A percentile compares a stretch with the other conserved stretches of the same genome.
These are phyloP conservation scores for Limulus polyphemus DNA, from an alignment of 2,888 invertebrate species.

Conservation along the genomic window DNA sequence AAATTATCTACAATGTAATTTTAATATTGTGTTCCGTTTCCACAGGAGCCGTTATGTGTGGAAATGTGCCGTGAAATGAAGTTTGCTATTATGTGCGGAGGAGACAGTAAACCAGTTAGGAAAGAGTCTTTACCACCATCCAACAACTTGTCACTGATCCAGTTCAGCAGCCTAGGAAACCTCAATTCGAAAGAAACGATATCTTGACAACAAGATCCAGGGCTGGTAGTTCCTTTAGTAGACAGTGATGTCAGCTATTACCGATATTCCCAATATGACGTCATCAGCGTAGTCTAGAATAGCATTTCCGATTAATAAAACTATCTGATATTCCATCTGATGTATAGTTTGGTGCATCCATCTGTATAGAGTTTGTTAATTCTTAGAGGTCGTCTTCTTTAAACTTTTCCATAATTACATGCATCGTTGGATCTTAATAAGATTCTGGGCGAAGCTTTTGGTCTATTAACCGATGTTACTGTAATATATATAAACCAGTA, in stretches of 20 bases:
- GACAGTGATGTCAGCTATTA: slow-evolving; percentile 17
- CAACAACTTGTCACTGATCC: slow-evolving; percentile 26
- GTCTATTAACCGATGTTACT: too few relatives aligned
- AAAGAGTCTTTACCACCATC: not conserved
- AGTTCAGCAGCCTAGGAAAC: slow-evolving; percentile 22
- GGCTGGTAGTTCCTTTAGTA: slow-evolving; percentile 15
- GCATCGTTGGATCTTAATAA: too few relatives aligned
- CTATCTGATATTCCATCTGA: too few relatives aligned
- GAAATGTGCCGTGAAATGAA: slow-evolving; percentile 27
- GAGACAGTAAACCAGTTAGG: slow-evolving; percentile 24
- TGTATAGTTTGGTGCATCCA: too few relatives aligned
- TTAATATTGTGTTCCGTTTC: too few relatives aligned
- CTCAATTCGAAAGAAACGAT: slow-evolving; percentile 21
- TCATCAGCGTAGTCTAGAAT: slow-evolving; percentile 6
- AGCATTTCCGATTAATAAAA: too few relatives aligned
- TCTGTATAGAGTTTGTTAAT: too few relatives aligned
- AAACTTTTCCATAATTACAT: too few relatives aligned
- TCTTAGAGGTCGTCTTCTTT: too few relatives aligned
- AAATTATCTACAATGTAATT: too few relatives aligned
- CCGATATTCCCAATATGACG: slow-evolving; percentile 15
- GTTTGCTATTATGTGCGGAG: slow-evolving; percentile 26
- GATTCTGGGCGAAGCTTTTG: too few relatives aligned
- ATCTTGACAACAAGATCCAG: slow-evolving; percentile 24
- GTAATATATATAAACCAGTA: too few relatives aligned
- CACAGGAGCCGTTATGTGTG: slow-evolving; percentile 26